Evolutionary conservation across 2,888 invertebrate genomes (phyloP).

Genomic region (Saturnia pavonia): DNA sequence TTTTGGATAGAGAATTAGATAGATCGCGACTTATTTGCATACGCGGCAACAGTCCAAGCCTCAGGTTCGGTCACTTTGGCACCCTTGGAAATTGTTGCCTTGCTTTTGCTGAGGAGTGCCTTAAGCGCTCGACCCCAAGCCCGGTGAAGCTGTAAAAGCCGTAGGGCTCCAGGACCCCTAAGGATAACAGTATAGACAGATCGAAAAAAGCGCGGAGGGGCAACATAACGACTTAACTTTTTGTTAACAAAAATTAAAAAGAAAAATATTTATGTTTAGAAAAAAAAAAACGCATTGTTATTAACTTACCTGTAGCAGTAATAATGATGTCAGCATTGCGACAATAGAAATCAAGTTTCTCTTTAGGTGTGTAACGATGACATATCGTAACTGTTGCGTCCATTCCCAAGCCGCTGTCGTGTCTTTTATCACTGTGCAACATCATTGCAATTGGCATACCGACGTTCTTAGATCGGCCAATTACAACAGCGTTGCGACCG

Average conservation of each 20-base stretch:
- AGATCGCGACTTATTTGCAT: too few species aligned
- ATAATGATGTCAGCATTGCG: constrained; percentile 90
- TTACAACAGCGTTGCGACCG: constrained; percentile 93
- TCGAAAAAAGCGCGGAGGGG: too few species aligned
- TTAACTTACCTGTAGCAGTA: constrained; percentile 84
- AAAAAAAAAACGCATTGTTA: neutral
- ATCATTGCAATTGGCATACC: constrained; percentile 94
- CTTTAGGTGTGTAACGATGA: constrained; percentile 92
- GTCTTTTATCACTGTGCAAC: constrained; percentile 87
- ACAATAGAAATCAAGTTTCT: constrained; percentile 86
- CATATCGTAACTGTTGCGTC: constrained; percentile 96
- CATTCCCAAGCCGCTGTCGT: constrained; percentile 86
- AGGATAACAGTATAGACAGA: too few species aligned
- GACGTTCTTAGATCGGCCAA: constrained; percentile 95
- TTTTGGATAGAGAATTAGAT: too few species aligned
- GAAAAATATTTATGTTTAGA: neutral
- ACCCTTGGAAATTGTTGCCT: too few species aligned
- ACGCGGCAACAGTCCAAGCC: too few species aligned
- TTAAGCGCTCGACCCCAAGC: too few species aligned
- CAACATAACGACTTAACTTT: too few species aligned
- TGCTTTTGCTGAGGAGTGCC: too few species aligned
- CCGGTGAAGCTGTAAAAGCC: too few species aligned
- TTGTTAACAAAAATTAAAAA: neutral
- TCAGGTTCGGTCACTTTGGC: too few species aligned
- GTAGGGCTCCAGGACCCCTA: too few species aligned